Evolutionary conservation across 2,113 vertebrate genomes (phyloP), one percentile per base, ranked within the genome.

Genomic region (Lycocorax pyrrhopterus): DNA sequence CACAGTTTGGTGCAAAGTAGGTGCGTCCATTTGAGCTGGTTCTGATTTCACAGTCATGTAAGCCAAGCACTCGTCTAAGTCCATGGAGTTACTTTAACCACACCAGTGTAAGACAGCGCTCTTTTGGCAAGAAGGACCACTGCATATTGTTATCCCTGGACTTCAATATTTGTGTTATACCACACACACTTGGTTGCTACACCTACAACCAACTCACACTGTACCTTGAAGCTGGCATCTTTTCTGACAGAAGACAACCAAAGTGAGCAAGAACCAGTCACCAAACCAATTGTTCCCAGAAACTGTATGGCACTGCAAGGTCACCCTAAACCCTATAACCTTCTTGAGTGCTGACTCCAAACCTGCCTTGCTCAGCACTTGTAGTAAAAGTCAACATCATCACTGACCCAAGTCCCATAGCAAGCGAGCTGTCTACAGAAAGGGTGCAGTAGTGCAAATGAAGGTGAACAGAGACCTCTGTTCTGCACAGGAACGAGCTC

Each of bases 11-110:
- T 71, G 79, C 63, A 47, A 47, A 63, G 68, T 6, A 37, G 66
- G 82, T 41, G 30, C 0, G 2, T 58, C 92, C 53, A 32, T 52
- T 73, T 44, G 49, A 80, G 25, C 41, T 26, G 47, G 44, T 44
- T 71, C 88, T 27, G 75, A 81, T 78, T 71, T 52, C 52, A 52
- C 25, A 33, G 15, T 46, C 0, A 0, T 11, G 8, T 19, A 46
- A 63, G 20, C 30, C 43, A 37, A 56, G 53, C 37, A 49, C 25
- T 1, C 10, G 5, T 26, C 10, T 17, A 59, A 37, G 39, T 43
- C 49, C 5, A 1, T 5, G 13, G 63, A 37, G 52, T 23, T 74
- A 21, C 0, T 0, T 44, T 43, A 74, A 74, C 37, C 44, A 60
- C 46, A 29, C 6, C 4, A 2, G 18, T 18, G 20, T 20, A 35